phyloP scores from a whole-genome alignment of 1,140 invertebrate species.

The Phymorhynchus buccinoides region DNA sequence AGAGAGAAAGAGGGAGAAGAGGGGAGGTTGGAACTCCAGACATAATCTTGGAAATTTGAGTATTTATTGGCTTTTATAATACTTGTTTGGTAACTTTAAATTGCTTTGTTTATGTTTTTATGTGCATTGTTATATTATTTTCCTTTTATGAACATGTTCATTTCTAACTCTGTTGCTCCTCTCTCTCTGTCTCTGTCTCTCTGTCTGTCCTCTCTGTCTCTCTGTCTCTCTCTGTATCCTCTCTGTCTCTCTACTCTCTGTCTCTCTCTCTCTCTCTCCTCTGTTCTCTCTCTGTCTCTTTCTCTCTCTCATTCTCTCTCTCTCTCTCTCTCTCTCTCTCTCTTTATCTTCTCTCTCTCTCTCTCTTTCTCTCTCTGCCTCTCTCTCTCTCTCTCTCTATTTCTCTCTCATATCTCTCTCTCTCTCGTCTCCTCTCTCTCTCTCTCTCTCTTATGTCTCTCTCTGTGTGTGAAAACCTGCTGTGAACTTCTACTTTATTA shows the following conservation, averaged over 20 bases:
- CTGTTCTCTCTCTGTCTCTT: slow-evolving; percentile 14
- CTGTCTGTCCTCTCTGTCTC: no score
- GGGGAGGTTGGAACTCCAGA: neutral
- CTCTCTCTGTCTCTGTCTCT: neutral
- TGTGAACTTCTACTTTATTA: no score
- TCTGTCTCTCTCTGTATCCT: no score
- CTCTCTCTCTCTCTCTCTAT: neutral
- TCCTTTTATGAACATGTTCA: neutral
- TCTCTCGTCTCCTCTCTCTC: no score
- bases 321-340: neutral
- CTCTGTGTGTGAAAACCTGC: no score
- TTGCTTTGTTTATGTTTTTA: neutral
- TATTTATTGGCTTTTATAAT: no score
- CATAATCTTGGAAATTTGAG: no score
- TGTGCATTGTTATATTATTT: neutral
- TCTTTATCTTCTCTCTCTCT: neutral
- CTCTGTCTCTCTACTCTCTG: no score
- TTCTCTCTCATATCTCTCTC: no score
- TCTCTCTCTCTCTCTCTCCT: no score
- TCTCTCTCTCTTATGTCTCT: no score
- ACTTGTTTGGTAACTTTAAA: neutral
- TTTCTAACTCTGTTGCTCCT: neutral
- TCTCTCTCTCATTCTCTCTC: neutral
- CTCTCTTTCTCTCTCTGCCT: neutral
- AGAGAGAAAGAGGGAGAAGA: neutral